Conservation (phyloP, 2,797 vertebrate genomes). For the Tokudaia tokunoshimensis region DNA sequence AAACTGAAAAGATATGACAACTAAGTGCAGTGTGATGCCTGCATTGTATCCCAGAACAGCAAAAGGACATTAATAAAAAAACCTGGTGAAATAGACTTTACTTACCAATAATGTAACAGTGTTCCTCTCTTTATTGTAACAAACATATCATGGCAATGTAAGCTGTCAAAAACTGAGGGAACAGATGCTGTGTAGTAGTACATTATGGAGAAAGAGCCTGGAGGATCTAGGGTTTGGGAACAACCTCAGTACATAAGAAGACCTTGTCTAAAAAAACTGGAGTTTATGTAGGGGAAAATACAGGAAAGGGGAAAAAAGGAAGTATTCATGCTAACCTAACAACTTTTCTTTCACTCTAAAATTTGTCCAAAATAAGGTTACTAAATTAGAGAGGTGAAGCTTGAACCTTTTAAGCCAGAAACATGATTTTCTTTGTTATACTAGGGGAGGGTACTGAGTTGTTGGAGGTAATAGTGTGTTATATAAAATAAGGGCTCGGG, state of each 20-base stretch:
- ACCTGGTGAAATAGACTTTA: not conserved
- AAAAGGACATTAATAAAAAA: not conserved
- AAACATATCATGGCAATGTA: not conserved
- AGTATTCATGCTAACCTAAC: not conserved
- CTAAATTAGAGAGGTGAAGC: not conserved
- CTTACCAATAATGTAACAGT: not conserved
- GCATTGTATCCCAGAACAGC: not conserved
- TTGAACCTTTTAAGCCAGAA: conserved; percentile 3
- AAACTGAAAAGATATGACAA: conserved; percentile 23
- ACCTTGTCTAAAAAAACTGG: not conserved
- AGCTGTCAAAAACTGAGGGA: not conserved
- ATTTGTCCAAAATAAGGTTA: not conserved
- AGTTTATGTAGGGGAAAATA: not conserved
- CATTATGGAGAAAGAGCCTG: not conserved
- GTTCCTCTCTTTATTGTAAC: not conserved
- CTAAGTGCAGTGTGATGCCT: not conserved
- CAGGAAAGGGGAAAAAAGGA: not conserved
- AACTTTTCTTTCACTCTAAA: not conserved
- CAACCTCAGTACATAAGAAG: not conserved
- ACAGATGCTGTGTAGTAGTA: too few species aligned
- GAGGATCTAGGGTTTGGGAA: not conserved
- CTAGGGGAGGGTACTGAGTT: not conserved
- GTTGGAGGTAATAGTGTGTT: not conserved
- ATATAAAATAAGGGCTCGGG: not conserved
- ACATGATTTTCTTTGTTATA: not conserved